Base-by-base conservation (phyloP, 53 echinoderm and acorn worm genomes). In the Arbacia lixula region DNA sequence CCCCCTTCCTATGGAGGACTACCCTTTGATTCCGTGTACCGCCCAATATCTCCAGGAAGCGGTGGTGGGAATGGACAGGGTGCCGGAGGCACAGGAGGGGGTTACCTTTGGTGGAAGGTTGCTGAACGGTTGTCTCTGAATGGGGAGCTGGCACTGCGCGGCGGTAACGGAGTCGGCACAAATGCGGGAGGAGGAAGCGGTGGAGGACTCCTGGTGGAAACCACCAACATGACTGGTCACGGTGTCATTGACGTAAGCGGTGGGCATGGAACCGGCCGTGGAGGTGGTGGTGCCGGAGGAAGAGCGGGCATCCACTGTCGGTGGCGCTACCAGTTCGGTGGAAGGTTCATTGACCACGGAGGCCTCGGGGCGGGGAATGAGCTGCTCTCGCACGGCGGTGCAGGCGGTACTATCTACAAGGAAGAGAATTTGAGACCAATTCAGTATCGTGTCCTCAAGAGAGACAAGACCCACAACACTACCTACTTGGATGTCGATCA, bases 211-310 rank as follows among this genome's bases (percentile, higher is more conserved):
- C 60, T 95, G 56, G 83, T 95, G 29, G 90, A 92, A 71, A 46
- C 86, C 17, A 92, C 92, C n/a, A 95, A 95, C 57, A 83, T 95
- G 77, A 95, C 95, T 17, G 95, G 95, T 17, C 95, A 95, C 84
- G 95, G 95, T 67, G 63, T 88, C 24, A 95, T 95, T 72, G 91
- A 85, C 35, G 83, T 92, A 2, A 90, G 83, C 51, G 95, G 95
- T 26, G 95, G 95, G 19, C 50, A 85, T 40, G 92, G 95, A 39
- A 54, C 65, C 83, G 90, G 86, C 9, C 85, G 76, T 17, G 95
- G 95, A 71, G 95, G 95, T 5, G 95, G 95, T 82, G 95, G 95
- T 61, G 87, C 95, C 19, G 95, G 95, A 66, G 95, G 95, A 12
- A 83, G 88, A 85, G 87, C 85, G 24, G 95, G 90, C 19, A 92